A percentile compares a stretch with the other conserved stretches of the same genome.
Conservation (phyloP, 2,113 vertebrate species). For the Datnioides undecimradiatus region DNA sequence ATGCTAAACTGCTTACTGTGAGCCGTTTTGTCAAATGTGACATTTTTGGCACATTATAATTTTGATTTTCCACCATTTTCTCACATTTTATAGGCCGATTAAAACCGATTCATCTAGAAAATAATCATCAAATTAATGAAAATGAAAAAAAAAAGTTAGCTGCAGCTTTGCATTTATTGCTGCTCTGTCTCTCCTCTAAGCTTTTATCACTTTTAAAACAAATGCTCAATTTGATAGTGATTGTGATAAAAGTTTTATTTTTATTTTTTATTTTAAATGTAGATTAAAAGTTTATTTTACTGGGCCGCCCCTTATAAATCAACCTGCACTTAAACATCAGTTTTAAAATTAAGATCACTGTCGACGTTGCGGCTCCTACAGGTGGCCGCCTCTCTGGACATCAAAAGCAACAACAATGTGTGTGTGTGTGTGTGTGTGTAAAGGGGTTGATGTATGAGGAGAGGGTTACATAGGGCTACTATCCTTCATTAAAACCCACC, state of each 20-base stretch:
- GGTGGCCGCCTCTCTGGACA: background rate
- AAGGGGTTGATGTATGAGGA: constrained; percentile 6
- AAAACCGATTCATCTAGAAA: background rate
- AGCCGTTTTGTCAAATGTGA: background rate
- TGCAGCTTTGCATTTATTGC: background rate
- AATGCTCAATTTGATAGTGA: background rate
- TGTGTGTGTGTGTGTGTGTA: background rate
- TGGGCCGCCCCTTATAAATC: background rate
- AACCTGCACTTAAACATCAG: background rate
- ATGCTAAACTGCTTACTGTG: too few relatives aligned
- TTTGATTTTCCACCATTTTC: background rate
- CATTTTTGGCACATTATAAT: background rate
- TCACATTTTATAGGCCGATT: background rate
- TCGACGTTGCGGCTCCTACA: background rate
- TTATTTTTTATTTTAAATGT: too few relatives aligned
- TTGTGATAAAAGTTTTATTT: too few relatives aligned
- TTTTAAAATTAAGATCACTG: background rate
- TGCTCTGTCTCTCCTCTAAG: background rate
- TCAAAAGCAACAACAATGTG: background rate
- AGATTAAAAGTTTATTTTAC: background rate
- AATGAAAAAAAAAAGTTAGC: background rate
- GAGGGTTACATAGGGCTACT: constrained; percentile 38
- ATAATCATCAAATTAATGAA: background rate
- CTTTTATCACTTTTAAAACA: background rate
- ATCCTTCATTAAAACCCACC: background rate